Conservation (phyloP, 2,113 vertebrate species). For the Calypte anna region DNA sequence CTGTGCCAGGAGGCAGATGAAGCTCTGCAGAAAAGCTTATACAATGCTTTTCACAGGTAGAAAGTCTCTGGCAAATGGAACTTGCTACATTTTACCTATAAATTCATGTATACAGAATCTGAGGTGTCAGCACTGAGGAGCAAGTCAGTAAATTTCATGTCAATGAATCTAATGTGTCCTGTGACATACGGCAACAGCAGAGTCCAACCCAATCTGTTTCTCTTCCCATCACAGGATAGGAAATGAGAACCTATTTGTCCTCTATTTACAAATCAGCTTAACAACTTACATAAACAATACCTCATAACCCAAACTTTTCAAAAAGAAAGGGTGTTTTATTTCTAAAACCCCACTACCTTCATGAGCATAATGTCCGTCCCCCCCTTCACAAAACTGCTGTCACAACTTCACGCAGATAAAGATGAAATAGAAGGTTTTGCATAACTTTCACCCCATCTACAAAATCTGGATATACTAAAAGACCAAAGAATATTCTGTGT, state of each 20-base stretch:
- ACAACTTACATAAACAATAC: neutral
- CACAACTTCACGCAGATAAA: neutral
- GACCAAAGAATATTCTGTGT: neutral
- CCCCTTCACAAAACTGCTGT: neutral
- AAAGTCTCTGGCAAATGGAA: neutral
- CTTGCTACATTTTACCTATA: neutral
- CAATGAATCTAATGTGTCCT: neutral
- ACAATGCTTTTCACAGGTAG: neutral
- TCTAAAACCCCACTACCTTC: neutral
- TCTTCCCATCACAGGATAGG: neutral
- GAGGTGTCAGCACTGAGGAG: neutral
- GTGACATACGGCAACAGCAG: neutral
- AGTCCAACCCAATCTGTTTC: neutral
- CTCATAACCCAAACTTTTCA: neutral
- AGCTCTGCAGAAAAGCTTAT: neutral
- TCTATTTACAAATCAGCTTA: neutral
- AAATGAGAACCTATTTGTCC: constrained; percentile 1
- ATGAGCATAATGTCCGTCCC: neutral
- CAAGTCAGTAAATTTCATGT: constrained; percentile 11
- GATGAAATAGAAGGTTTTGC: neutral
- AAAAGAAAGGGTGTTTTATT: rapidly evolving
- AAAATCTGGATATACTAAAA: neutral
- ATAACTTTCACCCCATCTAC: neutral
- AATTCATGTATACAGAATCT: neutral
- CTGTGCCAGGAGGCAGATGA: neutral